Evolutionary conservation across 2,797 vertebrate species (phyloP).

Genomic region (Denticeps clupeoides): DNA sequence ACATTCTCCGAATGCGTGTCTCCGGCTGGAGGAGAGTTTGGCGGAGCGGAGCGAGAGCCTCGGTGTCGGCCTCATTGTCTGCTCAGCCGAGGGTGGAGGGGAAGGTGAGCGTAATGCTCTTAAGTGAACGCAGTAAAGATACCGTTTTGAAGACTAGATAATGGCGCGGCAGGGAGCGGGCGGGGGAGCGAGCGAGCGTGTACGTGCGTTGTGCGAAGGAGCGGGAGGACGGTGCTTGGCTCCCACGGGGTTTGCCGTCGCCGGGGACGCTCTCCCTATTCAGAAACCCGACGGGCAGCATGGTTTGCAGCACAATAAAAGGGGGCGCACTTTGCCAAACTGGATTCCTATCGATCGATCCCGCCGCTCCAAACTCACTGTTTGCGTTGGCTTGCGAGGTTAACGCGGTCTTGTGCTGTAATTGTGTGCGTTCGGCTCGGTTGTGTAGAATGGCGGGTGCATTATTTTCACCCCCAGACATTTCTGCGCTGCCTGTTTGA

Average conservation of each 20-base stretch:
- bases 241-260: constrained; percentile 53
- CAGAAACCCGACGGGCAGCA: constrained; percentile 46
- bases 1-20: constrained; percentile 35
- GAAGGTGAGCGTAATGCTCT: constrained; percentile 34
- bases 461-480: no score
- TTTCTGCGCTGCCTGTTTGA: no score
- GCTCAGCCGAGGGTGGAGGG: constrained; percentile 15
- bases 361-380: constrained; percentile 37
- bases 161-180: constrained; percentile 23
- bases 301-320: constrained; percentile 51
- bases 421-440: constrained; percentile 42
- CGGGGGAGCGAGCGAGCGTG: constrained; percentile 29
- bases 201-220: constrained; percentile 22
- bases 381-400: constrained; percentile 34
- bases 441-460: constrained; percentile 44
- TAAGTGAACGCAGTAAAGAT: constrained; percentile 40
- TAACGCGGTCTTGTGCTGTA: constrained; percentile 25
- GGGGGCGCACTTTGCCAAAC: constrained; percentile 42
- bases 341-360: constrained; percentile 57
- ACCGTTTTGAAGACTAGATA: constrained; percentile 28
- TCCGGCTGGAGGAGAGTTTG: constrained; percentile 24
- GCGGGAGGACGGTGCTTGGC: constrained; percentile 42
- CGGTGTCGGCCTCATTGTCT: constrained; percentile 22
- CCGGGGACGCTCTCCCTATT: constrained; percentile 30
- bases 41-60: constrained; percentile 29